A percentile compares a stretch with the other conserved stretches of the same genome.
Conservation (phyloP, 2,797 vertebrate species). For the Tokudaia muenninki region DNA sequence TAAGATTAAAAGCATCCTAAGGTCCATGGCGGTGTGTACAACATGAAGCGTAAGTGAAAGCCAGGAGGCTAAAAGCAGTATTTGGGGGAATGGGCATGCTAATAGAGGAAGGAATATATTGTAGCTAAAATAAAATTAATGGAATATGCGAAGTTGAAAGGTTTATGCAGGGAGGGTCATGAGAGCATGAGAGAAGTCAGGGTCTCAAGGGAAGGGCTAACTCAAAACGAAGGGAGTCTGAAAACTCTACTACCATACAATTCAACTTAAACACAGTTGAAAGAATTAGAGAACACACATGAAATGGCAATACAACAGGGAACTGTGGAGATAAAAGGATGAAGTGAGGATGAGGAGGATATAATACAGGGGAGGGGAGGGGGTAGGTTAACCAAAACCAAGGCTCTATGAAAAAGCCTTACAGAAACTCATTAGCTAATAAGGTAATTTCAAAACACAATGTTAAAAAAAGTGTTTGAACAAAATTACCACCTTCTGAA, state of each 20-base stretch:
- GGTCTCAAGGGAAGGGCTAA: not conserved
- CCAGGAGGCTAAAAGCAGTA: not conserved
- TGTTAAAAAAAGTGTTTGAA: not conserved
- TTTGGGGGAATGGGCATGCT: not conserved
- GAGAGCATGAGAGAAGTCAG: not conserved
- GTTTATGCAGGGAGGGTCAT: not conserved
- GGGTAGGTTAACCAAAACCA: not conserved
- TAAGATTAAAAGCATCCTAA: no score
- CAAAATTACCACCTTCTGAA: not conserved
- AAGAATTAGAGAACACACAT: not conserved
- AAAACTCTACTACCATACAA: not conserved
- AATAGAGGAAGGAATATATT: not conserved
- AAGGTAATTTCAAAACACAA: not conserved
- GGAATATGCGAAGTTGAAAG: not conserved
- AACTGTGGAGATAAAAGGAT: not conserved
- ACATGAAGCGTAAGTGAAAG: not conserved
- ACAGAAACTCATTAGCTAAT: not conserved
- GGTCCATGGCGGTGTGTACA: not conserved
- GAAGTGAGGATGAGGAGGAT: not conserved
- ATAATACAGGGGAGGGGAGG: not conserved
- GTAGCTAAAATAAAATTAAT: not conserved
- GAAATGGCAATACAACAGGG: not conserved
- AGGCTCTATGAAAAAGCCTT: not conserved
- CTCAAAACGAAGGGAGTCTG: not conserved
- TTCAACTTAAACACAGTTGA: not conserved